These are phyloP conservation scores for Anhinga rufa DNA, from an alignment of 2,113 vertebrate genomes.

Conservation along the genomic window DNA sequence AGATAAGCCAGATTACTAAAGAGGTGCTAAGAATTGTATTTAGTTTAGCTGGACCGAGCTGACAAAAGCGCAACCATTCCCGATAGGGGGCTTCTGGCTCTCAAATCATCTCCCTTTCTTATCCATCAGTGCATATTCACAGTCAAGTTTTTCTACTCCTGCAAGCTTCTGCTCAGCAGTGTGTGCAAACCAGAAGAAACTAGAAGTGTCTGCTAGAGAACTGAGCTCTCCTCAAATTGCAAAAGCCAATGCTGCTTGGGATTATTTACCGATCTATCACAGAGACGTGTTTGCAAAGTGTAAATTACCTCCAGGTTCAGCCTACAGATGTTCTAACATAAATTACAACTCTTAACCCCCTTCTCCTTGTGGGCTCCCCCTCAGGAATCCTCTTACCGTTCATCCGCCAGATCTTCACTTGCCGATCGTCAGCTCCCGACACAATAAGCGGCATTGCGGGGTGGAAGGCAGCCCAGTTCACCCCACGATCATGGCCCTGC, in stretches of 20 bases:
- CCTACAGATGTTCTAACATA: too few relatives aligned
- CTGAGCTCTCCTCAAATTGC: neutral
- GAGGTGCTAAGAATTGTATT: neutral
- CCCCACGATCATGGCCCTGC: constrained; percentile 92
- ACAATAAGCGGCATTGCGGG: constrained; percentile 97
- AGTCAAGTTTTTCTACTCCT: neutral
- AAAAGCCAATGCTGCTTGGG: neutral
- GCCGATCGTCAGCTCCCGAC: constrained; percentile 92
- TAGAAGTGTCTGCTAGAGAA: neutral
- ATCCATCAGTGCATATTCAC: neutral
- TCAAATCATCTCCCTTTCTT: neutral
- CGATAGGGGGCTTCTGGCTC: neutral
- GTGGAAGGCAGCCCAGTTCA: constrained; percentile 97
- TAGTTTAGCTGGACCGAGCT: neutral
- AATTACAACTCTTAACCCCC: too few relatives aligned
- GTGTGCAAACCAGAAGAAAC: neutral
- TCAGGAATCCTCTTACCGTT: constrained; percentile 77
- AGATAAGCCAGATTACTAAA: too few relatives aligned
- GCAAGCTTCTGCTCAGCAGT: neutral
- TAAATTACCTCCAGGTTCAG: neutral
- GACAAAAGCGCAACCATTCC: neutral
- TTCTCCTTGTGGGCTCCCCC: too few relatives aligned
- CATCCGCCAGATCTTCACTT: constrained; percentile 99
- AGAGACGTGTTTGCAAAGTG: neutral
- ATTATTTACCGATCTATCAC: neutral